Evolutionary conservation across 2,888 invertebrate genomes (phyloP).

Genomic region (Dryocosmus kuriphilus): DNA sequence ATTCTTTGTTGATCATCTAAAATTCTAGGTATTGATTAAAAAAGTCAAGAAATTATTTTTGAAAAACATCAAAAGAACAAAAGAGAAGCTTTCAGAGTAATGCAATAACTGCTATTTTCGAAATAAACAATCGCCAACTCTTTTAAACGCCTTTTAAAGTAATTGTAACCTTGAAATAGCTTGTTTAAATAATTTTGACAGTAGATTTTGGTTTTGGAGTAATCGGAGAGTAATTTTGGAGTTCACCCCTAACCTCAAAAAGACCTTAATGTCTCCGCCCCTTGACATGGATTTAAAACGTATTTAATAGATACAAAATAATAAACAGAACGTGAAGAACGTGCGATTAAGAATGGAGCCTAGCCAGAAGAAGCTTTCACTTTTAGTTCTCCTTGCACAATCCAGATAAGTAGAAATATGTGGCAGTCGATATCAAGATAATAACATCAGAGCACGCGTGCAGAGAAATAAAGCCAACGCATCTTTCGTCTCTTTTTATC

Average conservation of each 20-base stretch:
- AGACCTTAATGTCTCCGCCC: not conserved
- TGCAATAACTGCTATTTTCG: no score
- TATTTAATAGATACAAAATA: not conserved
- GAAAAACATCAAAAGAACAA: no score
- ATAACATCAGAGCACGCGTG: slow-evolving; percentile 8
- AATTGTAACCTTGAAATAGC: no score
- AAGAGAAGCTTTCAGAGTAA: no score
- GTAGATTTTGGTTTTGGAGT: no score
- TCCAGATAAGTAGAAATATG: slow-evolving; percentile 13
- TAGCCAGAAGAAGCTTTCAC: slow-evolving; percentile 13
- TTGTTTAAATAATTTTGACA: no score
- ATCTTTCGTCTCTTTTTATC: slow-evolving; percentile 6
- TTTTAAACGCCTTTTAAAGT: no score
- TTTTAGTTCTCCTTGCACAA: slow-evolving; percentile 9
- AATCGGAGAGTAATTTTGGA: not conserved
- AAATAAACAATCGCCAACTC: no score
- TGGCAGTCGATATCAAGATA: slow-evolving; percentile 18
- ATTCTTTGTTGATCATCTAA: no score
- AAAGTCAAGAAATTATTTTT: no score
- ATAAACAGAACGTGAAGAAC: not conserved
- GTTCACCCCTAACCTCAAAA: not conserved
- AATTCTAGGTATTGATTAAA: no score
- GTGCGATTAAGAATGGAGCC: not conserved
- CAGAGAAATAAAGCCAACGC: not conserved
- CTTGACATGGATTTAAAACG: no score